Base-by-base conservation (phyloP, 2,113 vertebrate genomes). In the Lepidothrix coronata region DNA sequence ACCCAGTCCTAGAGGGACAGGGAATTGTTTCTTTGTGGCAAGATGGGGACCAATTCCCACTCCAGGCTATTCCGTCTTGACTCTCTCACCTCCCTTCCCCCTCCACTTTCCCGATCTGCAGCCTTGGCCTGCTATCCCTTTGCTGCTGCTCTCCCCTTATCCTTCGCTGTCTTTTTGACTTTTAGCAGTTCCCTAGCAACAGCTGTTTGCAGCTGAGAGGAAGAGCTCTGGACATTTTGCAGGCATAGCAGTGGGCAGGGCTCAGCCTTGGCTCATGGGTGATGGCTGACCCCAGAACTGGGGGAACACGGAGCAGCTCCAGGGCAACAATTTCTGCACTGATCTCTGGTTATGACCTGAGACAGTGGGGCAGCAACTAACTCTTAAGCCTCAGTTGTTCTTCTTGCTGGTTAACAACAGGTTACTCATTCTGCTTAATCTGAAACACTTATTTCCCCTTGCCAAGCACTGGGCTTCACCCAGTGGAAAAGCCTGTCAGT, bases 111-210 rank as follows among this genome's bases (percentile, higher is more conserved):
- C 48, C 30, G 43, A 28, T 37, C 0, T 0, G 28, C 54, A 86
- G 41, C 71, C 65, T 81, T 7, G 4, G 49, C 52, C 67, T 88
- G 61, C 65, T n/a, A 44, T 72, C 74, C 87, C 65, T 90, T 62
- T 25, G 67, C 75, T n/a, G 63, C 88, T 72, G 79, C 81, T 93
- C 67, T 73, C 66, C 74, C 83, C 86, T 85, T 71, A 70, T 92
- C 89, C 70, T 70, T 35, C 16, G 37, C 92, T 78, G 88, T 84
- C 95, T 90, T 92, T 91, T 75, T 80, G 73, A 88, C 89, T 95
- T 89, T 59, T 76, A 23, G 48, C 95, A 94, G 94, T 97, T 96
- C 88, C 93, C 93, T 96, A 96, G 95, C 95, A 97, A 97, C 94
- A 96, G 93, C 93, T 96, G 94, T 89, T 84, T 83, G 65, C 85